These are phyloP conservation scores for Cyprinella venusta DNA, from an alignment of 2,797 vertebrate genomes.

Conservation along the genomic window DNA sequence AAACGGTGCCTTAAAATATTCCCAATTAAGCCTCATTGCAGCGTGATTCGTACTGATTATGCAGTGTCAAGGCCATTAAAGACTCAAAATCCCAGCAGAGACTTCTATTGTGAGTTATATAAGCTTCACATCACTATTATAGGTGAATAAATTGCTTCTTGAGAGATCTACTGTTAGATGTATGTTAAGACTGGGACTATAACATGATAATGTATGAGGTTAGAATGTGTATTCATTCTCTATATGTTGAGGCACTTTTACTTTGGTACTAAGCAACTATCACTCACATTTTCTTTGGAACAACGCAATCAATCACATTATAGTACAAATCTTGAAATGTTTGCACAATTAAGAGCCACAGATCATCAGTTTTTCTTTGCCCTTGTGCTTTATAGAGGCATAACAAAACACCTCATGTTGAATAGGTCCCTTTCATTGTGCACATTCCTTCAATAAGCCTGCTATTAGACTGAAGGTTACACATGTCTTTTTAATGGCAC, in stretches of 20 bases:
- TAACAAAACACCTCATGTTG: neutral
- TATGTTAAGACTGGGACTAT: neutral
- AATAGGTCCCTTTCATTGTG: neutral
- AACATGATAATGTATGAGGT: neutral
- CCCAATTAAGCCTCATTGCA: conserved; percentile 60
- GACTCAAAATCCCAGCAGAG: conserved; percentile 11
- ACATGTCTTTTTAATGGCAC: neutral
- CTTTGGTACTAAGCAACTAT: neutral
- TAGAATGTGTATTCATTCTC: neutral
- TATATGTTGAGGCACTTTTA: neutral
- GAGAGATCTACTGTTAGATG: conserved; percentile 11
- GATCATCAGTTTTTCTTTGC: neutral
- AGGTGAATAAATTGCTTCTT: conserved; percentile 14
- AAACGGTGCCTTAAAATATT: conserved; percentile 61
- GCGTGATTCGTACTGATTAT: conserved; percentile 19
- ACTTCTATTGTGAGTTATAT: neutral
- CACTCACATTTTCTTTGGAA: neutral
- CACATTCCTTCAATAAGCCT: neutral
- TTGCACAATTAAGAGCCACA: neutral
- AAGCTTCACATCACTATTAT: conserved; percentile 9
- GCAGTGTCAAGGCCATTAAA: conserved; percentile 21
- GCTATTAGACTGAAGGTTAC: neutral
- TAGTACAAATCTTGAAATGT: neutral
- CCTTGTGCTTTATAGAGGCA: neutral
- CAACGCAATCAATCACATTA: neutral